A percentile compares a stretch with the other conserved stretches of the same genome.
phyloP scores from a whole-genome alignment of 2,113 vertebrate genomes.

The Sapajus apella region DNA sequence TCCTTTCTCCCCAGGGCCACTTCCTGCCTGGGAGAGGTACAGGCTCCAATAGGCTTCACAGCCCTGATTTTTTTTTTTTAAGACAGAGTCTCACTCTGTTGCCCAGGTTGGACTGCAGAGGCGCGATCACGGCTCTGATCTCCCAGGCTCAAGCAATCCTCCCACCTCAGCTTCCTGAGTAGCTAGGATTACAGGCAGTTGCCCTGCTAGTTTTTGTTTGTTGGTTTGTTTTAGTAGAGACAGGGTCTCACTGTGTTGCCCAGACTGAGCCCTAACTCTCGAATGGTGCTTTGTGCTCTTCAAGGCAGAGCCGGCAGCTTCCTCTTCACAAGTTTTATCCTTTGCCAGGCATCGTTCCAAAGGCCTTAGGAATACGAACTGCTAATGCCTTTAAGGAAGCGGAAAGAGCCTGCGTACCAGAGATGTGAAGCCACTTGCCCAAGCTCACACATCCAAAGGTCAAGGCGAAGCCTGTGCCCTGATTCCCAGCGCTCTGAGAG shows the following conservation, averaged over 20 bases:
- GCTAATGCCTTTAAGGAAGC: background rate
- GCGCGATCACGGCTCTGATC: background rate
- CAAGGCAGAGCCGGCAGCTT: background rate
- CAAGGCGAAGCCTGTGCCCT: background rate
- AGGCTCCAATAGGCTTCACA: too few relatives aligned
- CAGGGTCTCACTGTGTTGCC: too few relatives aligned
- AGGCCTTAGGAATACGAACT: background rate
- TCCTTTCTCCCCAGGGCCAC: too few relatives aligned
- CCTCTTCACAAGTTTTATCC: background rate
- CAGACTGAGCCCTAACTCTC: background rate
- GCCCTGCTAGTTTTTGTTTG: too few relatives aligned
- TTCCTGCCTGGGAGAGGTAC: too few relatives aligned
- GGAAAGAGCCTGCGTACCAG: background rate
- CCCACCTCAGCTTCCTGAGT: background rate
- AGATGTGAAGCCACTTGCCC: background rate
- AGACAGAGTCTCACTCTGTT: background rate
- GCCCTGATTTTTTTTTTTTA: background rate
- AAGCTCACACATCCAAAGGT: background rate
- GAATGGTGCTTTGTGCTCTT: background rate
- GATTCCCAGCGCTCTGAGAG: background rate
- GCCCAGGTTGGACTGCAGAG: background rate
- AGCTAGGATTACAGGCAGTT: background rate
- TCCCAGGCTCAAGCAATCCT: background rate
- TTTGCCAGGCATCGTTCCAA: background rate
- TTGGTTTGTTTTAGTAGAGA: too few relatives aligned